Percentiles rank a stretch among this genome's conserved stretches.
These are phyloP conservation scores for Crypturellus tataupa DNA, from an alignment of 2,797 vertebrate genomes.

Conservation along the genomic window DNA sequence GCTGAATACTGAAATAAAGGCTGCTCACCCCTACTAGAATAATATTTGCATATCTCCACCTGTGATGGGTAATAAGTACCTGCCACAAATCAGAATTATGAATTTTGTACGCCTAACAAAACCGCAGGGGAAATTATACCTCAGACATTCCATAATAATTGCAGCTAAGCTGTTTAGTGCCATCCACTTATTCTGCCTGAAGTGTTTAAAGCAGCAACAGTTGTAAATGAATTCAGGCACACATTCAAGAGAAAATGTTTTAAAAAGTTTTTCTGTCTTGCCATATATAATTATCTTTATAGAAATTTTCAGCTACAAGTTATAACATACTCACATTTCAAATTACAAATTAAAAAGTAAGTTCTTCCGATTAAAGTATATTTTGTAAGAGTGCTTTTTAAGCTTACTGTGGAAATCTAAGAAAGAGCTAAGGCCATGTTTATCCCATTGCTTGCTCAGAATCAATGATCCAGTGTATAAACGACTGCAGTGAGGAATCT, in stretches of 20 bases:
- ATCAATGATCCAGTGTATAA: neutral
- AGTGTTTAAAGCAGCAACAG: conserved; percentile 87
- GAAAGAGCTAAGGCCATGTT: neutral
- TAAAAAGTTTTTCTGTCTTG: conserved; percentile 80
- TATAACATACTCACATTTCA: conserved; percentile 70
- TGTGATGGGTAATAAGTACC: conserved; percentile 91
- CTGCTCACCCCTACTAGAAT: conserved; percentile 86
- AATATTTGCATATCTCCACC: conserved; percentile 92
- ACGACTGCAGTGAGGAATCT: neutral
- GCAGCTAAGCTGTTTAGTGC: conserved; percentile 90
- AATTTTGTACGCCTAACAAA: conserved; percentile 88
- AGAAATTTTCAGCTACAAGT: conserved; percentile 76
- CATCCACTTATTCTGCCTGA: conserved; percentile 89
- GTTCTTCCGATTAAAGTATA: conserved; percentile 23
- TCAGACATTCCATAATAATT: conserved; percentile 89
- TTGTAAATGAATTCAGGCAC: conserved; percentile 88
- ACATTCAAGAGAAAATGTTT: conserved; percentile 80
- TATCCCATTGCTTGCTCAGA: conserved; percentile 33
- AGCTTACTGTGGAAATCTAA: conserved; percentile 2
- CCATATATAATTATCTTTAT: conserved; percentile 84
- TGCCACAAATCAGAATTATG: conserved; percentile 90
- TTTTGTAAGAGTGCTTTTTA: conserved; percentile 1
- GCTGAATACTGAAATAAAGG: conserved; percentile 86
- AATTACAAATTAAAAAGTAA: conserved; percentile 70
- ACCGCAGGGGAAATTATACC: conserved; percentile 90